phyloP scores from a whole-genome alignment of 2,797 vertebrate genomes.

The Pantherophis vulpinus region DNA sequence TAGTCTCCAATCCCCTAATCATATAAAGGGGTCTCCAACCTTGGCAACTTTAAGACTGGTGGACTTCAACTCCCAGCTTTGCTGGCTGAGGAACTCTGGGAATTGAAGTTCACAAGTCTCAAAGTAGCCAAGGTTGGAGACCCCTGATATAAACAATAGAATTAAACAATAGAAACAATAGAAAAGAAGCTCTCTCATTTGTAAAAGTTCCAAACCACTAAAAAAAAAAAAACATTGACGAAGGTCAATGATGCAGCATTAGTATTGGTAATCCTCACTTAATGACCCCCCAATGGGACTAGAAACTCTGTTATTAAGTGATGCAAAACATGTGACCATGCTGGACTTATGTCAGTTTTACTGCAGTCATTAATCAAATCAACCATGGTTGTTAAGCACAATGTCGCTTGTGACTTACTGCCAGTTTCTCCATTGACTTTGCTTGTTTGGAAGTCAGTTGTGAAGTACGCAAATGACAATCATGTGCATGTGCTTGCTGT shows the following conservation, averaged over 20 bases:
- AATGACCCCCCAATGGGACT: neutral
- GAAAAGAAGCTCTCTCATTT: slow-evolving; percentile 38
- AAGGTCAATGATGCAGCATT: slow-evolving; percentile 13
- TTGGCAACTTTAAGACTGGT: too few species aligned
- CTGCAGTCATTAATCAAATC: neutral
- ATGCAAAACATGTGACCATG: neutral
- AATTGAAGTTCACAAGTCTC: too few species aligned
- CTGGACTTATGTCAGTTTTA: neutral
- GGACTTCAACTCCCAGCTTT: too few species aligned
- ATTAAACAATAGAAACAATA: slow-evolving; percentile 15
- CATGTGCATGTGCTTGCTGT: neutral
- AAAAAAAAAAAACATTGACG: neutral
- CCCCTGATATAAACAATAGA: too few species aligned
- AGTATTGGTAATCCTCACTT: neutral
- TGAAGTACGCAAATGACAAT: neutral
- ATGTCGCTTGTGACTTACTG: neutral
- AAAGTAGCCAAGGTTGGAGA: too few species aligned
- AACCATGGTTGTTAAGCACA: neutral
- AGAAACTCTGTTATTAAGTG: neutral
- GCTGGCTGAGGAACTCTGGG: too few species aligned
- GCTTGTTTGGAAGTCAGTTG: neutral
- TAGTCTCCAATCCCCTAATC: too few species aligned
- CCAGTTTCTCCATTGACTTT: neutral
- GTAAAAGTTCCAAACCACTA: neutral
- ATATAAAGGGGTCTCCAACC: too few species aligned